Conservation (phyloP, 2,797 vertebrate genomes). For the Amphiprion clarkii region DNA sequence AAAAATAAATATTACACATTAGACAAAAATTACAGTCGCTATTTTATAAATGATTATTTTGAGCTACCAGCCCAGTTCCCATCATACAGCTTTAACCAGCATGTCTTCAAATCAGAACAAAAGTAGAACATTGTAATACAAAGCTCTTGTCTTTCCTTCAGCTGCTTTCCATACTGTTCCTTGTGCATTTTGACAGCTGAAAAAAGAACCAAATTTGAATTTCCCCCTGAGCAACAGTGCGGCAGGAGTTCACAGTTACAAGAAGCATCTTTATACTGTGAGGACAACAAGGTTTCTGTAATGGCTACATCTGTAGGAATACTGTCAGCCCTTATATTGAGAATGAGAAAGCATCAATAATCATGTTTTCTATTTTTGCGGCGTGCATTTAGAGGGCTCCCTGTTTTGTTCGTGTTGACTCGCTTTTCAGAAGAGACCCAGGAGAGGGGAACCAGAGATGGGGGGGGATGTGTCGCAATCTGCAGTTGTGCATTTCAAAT, state of each 20-base stretch:
- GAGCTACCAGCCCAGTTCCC: background rate
- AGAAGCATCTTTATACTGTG: constrained; percentile 9
- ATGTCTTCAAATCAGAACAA: constrained; percentile 27
- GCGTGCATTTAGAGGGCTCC: background rate
- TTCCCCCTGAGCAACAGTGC: constrained; percentile 53
- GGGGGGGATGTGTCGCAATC: constrained; percentile 25
- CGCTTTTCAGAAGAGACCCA: constrained; percentile 25
- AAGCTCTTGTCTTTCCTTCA: constrained; percentile 38
- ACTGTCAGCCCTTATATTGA: constrained; percentile 35
- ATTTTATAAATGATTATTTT: background rate
- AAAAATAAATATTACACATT: too few species aligned
- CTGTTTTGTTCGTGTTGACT: constrained; percentile 39
- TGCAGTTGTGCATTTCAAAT: constrained; percentile 40
- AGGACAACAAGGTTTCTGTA: constrained; percentile 43
- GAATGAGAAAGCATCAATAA: constrained; percentile 64
- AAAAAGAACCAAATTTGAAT: constrained; percentile 47
- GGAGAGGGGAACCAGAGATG: constrained; percentile 34
- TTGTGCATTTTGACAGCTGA: constrained; percentile 60
- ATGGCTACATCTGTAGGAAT: constrained; percentile 39
- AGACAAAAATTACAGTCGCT: too few species aligned
- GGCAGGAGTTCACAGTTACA: constrained; percentile 18
- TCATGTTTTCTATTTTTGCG: constrained; percentile 56
- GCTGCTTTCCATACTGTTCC: constrained; percentile 43
- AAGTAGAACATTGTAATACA: constrained; percentile 19
- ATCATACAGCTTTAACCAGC: constrained; percentile 10